Base-by-base conservation (phyloP, 2,888 invertebrate genomes). In the Plebejus argus region DNA sequence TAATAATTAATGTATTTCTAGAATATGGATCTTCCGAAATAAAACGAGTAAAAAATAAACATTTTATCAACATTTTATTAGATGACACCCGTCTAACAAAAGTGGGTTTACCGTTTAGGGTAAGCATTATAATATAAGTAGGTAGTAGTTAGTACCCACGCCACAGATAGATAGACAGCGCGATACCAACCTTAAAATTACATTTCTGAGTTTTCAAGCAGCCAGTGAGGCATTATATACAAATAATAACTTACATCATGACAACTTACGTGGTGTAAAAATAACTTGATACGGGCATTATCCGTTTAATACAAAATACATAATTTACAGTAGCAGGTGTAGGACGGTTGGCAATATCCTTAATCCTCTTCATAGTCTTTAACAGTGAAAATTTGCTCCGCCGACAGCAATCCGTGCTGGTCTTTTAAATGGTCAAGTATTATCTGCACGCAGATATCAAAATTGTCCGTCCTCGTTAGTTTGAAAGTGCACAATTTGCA, bases 401-500 rank as follows among this genome's bases (percentile, higher is more conserved):
- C 92, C 1, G 92, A 93, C 0, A 92, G 83, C 0, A 94, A 93
- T 0, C 91, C 92, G 18, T 94, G 93, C 74, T 90, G 91, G 0
- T 81, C 79, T 79, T 89, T 90, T 10, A 94, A 81, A 70, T 94
- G 94, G 6, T 83, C 81, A 39, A 91, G 82, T 61, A 94, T 92
- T 76, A 81, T 82, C 3, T 82, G 79, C 61, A 90, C 83, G 79
- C 86, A 90, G 72, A 84, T 85, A 1, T 88, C 88, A 0, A 84
- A 39, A 76, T 89, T 87, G 3, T 80, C 82, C 77, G 84, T 85
- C 80, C 89, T 90, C 53, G 84, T 78, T 76, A 89, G 87, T 70
- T 87, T 88, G 84, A 85, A 90, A 78, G 90, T 89, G 80, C 93
- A 94, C 80, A 94, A 93, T 83, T 91, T 93, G 86, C 94, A 94